Conservation (phyloP, 1,140 invertebrate species). For the Saxidomus purpurata region DNA sequence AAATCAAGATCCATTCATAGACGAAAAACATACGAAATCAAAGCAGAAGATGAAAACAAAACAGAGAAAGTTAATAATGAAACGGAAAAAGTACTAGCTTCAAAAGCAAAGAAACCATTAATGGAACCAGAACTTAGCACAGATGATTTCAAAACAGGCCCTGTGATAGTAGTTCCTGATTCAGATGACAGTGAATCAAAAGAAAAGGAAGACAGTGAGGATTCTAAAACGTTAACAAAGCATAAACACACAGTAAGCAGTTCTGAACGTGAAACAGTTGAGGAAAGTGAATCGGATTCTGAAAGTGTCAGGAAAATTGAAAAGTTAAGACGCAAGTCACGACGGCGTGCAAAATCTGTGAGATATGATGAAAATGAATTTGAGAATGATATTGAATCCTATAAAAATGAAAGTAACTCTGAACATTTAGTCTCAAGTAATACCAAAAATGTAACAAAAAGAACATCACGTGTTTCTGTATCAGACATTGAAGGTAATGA, state of each 20-base stretch:
- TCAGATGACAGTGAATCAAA: background rate
- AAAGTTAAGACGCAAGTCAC: background rate
- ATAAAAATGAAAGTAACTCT: background rate
- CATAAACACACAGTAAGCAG: background rate
- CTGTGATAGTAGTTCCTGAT: background rate
- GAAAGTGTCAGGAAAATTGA: background rate
- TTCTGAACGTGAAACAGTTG: background rate
- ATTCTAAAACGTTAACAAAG: background rate
- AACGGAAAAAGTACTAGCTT: background rate
- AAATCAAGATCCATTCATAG: conserved; percentile 27
- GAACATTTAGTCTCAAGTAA: background rate
- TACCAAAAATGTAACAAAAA: background rate
- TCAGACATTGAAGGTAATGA: background rate
- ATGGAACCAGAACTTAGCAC: too few species aligned
- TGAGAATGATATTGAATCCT: background rate
- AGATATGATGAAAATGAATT: background rate
- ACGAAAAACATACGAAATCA: background rate
- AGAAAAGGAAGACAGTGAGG: background rate
- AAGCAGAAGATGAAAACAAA: background rate
- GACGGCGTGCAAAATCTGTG: background rate
- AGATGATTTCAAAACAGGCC: background rate
- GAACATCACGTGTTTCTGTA: background rate
- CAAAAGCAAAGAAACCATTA: background rate
- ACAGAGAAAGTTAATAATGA: background rate
- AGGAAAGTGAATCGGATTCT: conserved; percentile 9